Conservation (phyloP, 2,888 invertebrate genomes). For the Cactoblastis cactorum region DNA sequence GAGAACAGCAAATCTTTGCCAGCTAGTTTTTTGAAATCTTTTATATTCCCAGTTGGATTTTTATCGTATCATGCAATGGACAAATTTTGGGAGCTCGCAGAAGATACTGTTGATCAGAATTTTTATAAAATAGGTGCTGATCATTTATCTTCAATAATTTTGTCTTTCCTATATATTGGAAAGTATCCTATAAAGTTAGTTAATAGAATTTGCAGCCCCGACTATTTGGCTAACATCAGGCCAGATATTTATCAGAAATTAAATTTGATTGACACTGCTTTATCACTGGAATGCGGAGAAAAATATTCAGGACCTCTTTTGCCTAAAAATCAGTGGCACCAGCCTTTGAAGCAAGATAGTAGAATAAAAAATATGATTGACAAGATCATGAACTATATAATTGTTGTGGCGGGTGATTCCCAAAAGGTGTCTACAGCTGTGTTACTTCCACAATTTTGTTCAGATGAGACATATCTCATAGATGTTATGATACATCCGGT, state of each 20-base stretch:
- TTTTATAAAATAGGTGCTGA: constrained; percentile 78
- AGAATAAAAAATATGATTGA: constrained; percentile 72
- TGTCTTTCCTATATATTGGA: constrained; percentile 82
- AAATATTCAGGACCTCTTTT: constrained; percentile 79
- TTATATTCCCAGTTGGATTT: constrained; percentile 81
- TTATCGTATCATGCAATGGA: constrained; percentile 76
- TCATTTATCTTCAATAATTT: constrained; percentile 79
- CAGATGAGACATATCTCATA: constrained; percentile 78
- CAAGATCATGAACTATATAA: constrained; percentile 62
- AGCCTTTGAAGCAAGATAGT: constrained; percentile 73
- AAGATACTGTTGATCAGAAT: constrained; percentile 72
- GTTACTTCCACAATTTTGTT: constrained; percentile 74
- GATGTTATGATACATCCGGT: constrained; percentile 80
- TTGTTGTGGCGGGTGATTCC: constrained; percentile 59
- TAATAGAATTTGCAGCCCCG: constrained; percentile 78
- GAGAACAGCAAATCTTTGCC: constrained; percentile 66
- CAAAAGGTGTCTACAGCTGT: constrained; percentile 72
- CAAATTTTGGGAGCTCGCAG: constrained; percentile 79
- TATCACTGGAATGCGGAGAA: constrained; percentile 81
- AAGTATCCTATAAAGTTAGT: constrained; percentile 81
- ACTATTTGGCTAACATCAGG: constrained; percentile 79
- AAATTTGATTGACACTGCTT: constrained; percentile 81
- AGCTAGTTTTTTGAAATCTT: constrained; percentile 73
- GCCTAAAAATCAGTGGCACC: constrained; percentile 72
- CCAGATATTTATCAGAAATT: constrained; percentile 70